These are phyloP conservation scores for Ictidomys tridecemlineatus DNA, from an alignment of 2,113 vertebrate genomes.

Conservation along the genomic window DNA sequence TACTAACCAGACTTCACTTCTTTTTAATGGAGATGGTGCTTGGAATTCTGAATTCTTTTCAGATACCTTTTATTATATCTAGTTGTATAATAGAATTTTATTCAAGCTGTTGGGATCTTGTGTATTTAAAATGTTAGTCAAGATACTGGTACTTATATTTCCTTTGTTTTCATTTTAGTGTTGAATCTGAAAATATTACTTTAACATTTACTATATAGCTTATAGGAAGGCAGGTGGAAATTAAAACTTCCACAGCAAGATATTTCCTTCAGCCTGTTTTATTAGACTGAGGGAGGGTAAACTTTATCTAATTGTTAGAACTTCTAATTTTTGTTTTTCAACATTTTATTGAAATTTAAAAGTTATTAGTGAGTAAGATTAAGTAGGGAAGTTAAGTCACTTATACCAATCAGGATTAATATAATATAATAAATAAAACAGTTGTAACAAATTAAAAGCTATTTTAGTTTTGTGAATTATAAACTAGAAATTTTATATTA, in stretches of 20 bases:
- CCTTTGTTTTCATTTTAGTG: conserved; percentile 29
- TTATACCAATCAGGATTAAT: conserved; percentile 9
- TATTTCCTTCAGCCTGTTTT: neutral
- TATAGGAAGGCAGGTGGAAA: neutral
- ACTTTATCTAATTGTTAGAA: neutral
- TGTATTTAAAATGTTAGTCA: conserved; percentile 41
- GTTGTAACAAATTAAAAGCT: neutral
- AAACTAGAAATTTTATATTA: neutral
- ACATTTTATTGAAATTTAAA: conserved; percentile 27
- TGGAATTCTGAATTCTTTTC: conserved; percentile 5
- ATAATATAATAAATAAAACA: neutral
- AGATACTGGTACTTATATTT: neutral
- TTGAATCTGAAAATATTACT: neutral
- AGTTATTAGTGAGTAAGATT: conserved; percentile 21
- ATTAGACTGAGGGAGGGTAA: neutral
- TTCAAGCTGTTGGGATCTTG: neutral
- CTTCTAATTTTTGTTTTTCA: conserved; percentile 10
- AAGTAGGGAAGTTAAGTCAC: conserved; percentile 19
- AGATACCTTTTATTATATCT: neutral
- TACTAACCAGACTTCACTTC: neutral
- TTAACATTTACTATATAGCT: conserved; percentile 10
- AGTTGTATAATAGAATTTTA: neutral
- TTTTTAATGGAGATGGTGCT: conserved; percentile 19
- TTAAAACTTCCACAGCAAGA: neutral
- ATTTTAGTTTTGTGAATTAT: neutral